phyloP scores from a whole-genome alignment of 2,113 vertebrate species.

The Pedetes capensis region DNA sequence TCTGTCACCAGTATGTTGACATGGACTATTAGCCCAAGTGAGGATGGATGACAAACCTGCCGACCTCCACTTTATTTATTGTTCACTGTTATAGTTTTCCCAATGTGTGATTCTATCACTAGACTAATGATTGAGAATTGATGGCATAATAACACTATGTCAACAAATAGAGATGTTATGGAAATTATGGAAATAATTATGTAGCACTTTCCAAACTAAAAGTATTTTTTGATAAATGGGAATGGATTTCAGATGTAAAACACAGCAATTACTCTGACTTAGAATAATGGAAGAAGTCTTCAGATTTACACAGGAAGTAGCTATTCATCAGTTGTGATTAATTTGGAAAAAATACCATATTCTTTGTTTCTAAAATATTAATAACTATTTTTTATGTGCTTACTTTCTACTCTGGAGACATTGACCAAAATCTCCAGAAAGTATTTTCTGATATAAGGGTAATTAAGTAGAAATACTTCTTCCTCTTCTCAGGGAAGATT shows the following conservation, averaged over 20 bases:
- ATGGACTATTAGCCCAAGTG: not conserved
- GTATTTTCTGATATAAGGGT: not conserved
- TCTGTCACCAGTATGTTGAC: not conserved
- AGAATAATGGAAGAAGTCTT: constrained; percentile 54
- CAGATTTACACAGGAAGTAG: constrained; percentile 59
- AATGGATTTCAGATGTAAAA: constrained; percentile 65
- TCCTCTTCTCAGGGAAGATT: constrained; percentile 7
- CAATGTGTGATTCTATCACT: not conserved
- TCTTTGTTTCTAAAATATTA: constrained; percentile 50
- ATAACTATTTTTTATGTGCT: constrained; percentile 37
- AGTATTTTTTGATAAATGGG: constrained; percentile 63
- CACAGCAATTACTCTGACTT: constrained; percentile 50
- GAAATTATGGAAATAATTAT: constrained; percentile 64
- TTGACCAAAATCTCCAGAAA: not conserved
- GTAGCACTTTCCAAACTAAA: constrained; percentile 43
- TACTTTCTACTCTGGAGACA: constrained; percentile 36
- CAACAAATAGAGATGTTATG: constrained; percentile 35
- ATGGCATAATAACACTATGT: constrained; percentile 45
- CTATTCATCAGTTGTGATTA: constrained; percentile 63
- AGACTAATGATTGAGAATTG: constrained; percentile 45
- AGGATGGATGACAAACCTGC: constrained; percentile 24
- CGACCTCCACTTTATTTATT: not conserved
- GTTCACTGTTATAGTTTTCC: not conserved
- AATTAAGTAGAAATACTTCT: not conserved
- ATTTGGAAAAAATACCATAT: constrained; percentile 43